Base-by-base conservation (phyloP, 2,888 invertebrate genomes). In the Lasioglossum morio region DNA sequence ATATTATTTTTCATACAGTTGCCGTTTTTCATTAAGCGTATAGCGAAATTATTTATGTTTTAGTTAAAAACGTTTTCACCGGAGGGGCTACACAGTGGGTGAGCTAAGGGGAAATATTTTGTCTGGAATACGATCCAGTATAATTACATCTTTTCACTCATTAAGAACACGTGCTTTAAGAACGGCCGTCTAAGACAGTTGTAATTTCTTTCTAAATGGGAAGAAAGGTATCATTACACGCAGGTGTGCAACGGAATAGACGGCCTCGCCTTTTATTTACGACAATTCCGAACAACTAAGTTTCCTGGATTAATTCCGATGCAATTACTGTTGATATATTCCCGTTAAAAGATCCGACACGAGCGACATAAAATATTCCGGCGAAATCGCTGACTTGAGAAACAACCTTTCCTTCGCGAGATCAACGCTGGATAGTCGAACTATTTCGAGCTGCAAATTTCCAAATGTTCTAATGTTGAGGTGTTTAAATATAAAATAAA, bases 291-390 rank as follows among this genome's bases (percentile, higher is more conserved):
- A 70, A 23, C 69, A 70, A 37, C 69, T n/a, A 70, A 70, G 12
- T 70, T 57, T 70, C n/a, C 69, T 4, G 37, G 23, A 70, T 70
- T 70, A 70, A 70, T 70, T n/a, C 34, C 69, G 23, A 40, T 70
- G 69, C 69, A 40, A 70, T 70, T 70, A 70, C 69, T n/a, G 40
- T 23, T 70, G n/a, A 40, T 70, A 70, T 70, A 70, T 70, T 70
- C 40, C 37, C 69, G 40, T 70, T 37, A 40, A 37, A 70, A n/a
- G 37, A 37, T 66, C 34, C 30, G 30, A 19, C 16, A 8, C 66
- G 19, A 34, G 30, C 34, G 2, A 8, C 66, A 19, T 19, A 34
- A 66, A 37, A 66, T 66, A 66, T 66, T 66, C 23, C 1, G 34
- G 63, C 30, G 63, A 30, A 63, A 63, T 63, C 16, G 63, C 63